phyloP scores from a whole-genome alignment of 2,113 vertebrate genomes.

The Vidua chalybeata region DNA sequence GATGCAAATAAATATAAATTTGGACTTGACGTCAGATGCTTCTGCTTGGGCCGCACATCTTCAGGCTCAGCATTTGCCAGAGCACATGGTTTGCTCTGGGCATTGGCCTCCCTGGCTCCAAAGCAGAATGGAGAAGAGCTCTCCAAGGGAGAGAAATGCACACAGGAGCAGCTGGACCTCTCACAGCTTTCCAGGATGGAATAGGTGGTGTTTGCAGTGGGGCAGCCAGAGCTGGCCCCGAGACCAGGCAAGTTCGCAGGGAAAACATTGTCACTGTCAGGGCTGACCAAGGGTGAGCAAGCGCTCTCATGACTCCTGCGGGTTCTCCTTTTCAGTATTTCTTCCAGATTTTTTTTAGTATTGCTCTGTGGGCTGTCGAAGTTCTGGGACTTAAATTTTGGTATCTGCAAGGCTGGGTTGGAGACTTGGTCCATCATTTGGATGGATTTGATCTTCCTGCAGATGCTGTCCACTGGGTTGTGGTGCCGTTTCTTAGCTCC shows the following conservation, averaged over 20 bases:
- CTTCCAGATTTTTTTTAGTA: slow-evolving; percentile 77
- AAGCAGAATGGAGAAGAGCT: slow-evolving; percentile 54
- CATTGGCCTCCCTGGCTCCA: slow-evolving; percentile 25
- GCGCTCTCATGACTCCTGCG: not conserved
- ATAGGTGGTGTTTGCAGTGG: slow-evolving; percentile 9
- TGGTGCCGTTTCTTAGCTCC: slow-evolving; percentile 70
- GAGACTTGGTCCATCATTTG: slow-evolving; percentile 79
- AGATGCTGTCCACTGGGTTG: slow-evolving; percentile 90
- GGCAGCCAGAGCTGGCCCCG: not conserved
- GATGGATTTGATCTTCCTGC: slow-evolving; percentile 87
- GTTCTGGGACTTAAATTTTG: slow-evolving; percentile 80
- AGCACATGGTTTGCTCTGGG: not conserved
- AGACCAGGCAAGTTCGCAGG: not conserved
- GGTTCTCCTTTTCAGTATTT: slow-evolving; percentile 77
- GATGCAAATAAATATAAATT: slow-evolving; percentile 67
- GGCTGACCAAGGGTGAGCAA: not conserved
- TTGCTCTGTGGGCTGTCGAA: slow-evolving; percentile 80
- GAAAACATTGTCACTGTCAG: not conserved
- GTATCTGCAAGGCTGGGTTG: slow-evolving; percentile 80
- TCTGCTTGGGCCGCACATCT: not conserved
- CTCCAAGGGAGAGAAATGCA: not conserved
- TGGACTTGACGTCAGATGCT: slow-evolving; percentile 14
- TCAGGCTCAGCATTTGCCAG: not conserved
- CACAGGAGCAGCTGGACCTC: not conserved
- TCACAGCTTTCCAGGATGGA: slow-evolving; percentile 50